Percentiles rank a stretch among this genome's conserved stretches.
Evolutionary conservation across 2,797 vertebrate genomes (phyloP).

Genomic region (Knipowitschia caucasica): DNA sequence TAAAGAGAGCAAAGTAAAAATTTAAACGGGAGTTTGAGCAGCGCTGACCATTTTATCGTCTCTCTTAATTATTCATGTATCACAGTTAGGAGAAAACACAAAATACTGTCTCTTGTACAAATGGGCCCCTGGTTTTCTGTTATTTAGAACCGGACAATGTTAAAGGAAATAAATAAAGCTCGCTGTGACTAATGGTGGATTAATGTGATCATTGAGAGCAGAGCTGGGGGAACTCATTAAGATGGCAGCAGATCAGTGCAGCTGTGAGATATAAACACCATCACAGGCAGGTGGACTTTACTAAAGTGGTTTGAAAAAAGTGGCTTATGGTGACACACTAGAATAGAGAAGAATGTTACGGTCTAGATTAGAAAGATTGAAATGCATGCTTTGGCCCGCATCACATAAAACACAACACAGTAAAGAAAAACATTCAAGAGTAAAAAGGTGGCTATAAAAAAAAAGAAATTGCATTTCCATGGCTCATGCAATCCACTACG

Average conservation of each 20-base stretch:
- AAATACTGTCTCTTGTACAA: conserved; percentile 32
- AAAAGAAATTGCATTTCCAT: too few species aligned
- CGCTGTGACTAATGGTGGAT: conserved; percentile 32
- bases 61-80: conserved; percentile 49
- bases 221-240: conserved; percentile 35
- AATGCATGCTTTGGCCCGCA: too few species aligned
- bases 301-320: too few species aligned
- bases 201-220: conserved; percentile 40
- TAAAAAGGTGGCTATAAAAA: too few species aligned
- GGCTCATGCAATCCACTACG: too few species aligned
- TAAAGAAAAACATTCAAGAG: too few species aligned
- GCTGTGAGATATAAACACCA: conserved; percentile 23
- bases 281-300: too few species aligned
- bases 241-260: conserved; percentile 7
- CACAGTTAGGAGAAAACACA: conserved; percentile 23
- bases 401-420: too few species aligned
- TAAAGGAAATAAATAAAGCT: conserved; percentile 42
- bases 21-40: conserved; percentile 37
- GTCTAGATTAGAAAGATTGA: too few species aligned
- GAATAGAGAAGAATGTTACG: too few species aligned
- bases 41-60: conserved; percentile 18
- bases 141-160: conserved; percentile 48
- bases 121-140: conserved; percentile 46
- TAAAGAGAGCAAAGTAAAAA: conserved; percentile 28
- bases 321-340: too few species aligned